Evolutionary conservation across 1,140 invertebrate genomes (phyloP), one percentile per base, ranked within the genome.

Genomic region (Drosophila sturtevanti): DNA sequence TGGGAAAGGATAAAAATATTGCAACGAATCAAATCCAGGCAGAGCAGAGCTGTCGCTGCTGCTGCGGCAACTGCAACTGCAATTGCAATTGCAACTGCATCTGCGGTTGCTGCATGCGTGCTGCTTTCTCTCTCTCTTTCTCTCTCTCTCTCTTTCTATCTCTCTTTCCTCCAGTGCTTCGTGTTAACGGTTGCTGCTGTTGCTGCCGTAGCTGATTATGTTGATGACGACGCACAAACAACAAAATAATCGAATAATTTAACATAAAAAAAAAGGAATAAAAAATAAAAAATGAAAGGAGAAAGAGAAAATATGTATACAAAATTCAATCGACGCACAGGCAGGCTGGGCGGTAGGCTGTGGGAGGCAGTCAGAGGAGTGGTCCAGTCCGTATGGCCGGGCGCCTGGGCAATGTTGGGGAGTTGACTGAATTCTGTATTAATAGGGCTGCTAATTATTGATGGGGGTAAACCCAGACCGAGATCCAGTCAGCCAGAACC

Each of bases 361-460:
- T n/a, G n/a, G n/a, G n/a, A n/a, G n/a, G n/a, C n/a, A n/a, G n/a
- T n/a, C n/a, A 59, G 11, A 9, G 55, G 4, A 18, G 16, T 18
- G 55, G 51, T 24, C n/a, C n/a, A n/a, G n/a, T n/a, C n/a, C 38
- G 44, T 14, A 31, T 18, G 18, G n/a, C 16, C 16, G 56, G 21
- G 11, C 4, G 35, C 1, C 9, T 31, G 51, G 58, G 18, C 16
- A 18, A 18, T 11, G 24, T 24, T 38, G 59, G 14, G 56, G 7
- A 51, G 35, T 62, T 54, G 63, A 27, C 48, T 35, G 24, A 35
- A 54, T 76, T 63, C 38, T 21, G 56, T 71, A 70, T 76, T 79
- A 79, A 86, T 82, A 76, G 68, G 79, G 72, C 79, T 87, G 82
- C 82, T 86, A 86, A 86, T 86, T 87, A 86, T 87, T 86, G 71